Evolutionary conservation across 2,888 invertebrate genomes (phyloP), one percentile per base, ranked within the genome.

Genomic region (Trimorus sp.): DNA sequence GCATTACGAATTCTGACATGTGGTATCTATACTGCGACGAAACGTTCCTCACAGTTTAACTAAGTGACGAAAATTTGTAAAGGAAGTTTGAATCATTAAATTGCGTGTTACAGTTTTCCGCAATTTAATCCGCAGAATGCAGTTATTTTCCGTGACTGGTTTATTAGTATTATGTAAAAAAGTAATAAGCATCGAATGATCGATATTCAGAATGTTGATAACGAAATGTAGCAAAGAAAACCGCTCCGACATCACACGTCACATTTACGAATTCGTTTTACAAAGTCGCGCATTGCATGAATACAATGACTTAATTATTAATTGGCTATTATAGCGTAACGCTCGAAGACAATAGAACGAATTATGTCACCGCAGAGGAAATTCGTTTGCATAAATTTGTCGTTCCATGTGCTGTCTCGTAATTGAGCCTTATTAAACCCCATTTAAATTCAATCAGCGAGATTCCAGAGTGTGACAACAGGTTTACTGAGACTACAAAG

Each of bases 311-410:
- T 51, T 51, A 40, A 58, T 59, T 40, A 70, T 40, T 59, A 70
- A 70, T 70, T 70, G 49, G 59, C 6, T 51, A 26, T 7, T 40
- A 59, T 8, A 49, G 45, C 48, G 36, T 48, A 69, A 56, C 37
- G 36, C 0, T 56, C 7, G 36, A 54, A 15, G 54, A 54, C 12
- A 54, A 51, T 7, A 14, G 58, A 37, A n/a, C n/a, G 45, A 48
- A 26, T 45, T 62, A 62, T 62, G 26, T 45, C 53, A 53, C 38
- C 26, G 26, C 15, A 16, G n/a, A 8, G 38, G 53, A 51, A 65
- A 65, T 65, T 51, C 16, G 38, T 65, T 65, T 38, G 6, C 53
- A 65, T 65, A 65, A 65, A 65, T 65, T 65, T 51, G 65, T 65
- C 38, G 38, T 37, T 49, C 37, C 49, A 49, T 49, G 48, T 63